Conservation (phyloP, 2,113 vertebrate species). For the Platichthys flesus region DNA sequence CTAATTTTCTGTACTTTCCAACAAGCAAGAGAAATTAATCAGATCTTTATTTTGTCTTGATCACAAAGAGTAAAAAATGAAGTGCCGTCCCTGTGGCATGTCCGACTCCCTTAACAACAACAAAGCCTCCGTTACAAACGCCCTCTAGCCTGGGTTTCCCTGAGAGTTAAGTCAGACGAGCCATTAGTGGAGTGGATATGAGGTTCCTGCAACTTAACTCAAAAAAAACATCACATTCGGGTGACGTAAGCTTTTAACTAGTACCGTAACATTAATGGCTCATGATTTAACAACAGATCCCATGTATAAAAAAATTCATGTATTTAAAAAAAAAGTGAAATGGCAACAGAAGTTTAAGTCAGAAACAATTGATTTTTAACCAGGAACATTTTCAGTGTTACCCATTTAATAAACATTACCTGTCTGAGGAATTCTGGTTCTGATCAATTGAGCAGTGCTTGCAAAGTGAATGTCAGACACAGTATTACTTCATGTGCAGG, state of each 20-base stretch:
- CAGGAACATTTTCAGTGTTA: conserved; percentile 4
- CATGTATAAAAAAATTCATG: conserved; percentile 28
- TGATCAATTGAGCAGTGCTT: conserved; percentile 39
- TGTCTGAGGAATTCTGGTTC: conserved; percentile 25
- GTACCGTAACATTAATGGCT: conserved; percentile 52
- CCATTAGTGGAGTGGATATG: conserved; percentile 40
- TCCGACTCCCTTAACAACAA: conserved; percentile 12
- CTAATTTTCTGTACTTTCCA: neutral
- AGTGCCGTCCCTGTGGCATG: neutral
- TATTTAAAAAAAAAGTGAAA: conserved; percentile 27
- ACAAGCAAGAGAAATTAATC: neutral
- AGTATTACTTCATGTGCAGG: conserved; percentile 26
- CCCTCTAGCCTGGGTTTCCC: conserved; percentile 57
- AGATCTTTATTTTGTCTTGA: neutral
- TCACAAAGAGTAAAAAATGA: neutral
- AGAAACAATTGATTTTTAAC: conserved; percentile 28
- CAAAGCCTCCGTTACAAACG: conserved; percentile 2
- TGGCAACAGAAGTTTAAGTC: conserved; percentile 18
- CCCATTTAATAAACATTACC: conserved; percentile 14
- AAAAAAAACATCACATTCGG: conserved; percentile 23
- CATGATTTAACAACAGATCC: conserved; percentile 40
- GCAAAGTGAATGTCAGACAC: conserved; percentile 42
- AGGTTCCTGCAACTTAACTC: conserved; percentile 68
- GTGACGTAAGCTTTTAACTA: conserved; percentile 8
- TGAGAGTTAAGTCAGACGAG: conserved; percentile 76